Conservation (phyloP, 2,113 vertebrate genomes). For the Pangasianodon hypophthalmus region DNA sequence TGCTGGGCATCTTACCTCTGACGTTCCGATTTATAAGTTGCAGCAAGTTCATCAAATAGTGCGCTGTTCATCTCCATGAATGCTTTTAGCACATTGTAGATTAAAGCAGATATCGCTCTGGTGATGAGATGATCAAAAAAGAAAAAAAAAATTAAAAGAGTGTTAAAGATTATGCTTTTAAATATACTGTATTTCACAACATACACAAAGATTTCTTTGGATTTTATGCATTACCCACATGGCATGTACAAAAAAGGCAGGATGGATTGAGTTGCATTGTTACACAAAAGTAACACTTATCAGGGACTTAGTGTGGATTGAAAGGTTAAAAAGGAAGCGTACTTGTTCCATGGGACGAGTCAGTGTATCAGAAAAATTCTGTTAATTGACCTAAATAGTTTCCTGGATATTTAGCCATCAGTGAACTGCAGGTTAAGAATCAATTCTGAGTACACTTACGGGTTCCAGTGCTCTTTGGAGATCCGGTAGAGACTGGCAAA, state of each 20-base stretch:
- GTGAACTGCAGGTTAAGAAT: not conserved
- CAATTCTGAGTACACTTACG: conserved; percentile 78
- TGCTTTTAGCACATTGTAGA: conserved; percentile 98
- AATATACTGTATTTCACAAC: not conserved
- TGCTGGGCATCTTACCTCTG: conserved; percentile 83
- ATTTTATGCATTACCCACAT: not conserved
- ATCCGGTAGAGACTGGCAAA: conserved; percentile 99
- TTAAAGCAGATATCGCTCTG: conserved; percentile 97
- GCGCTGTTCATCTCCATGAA: conserved; percentile 99
- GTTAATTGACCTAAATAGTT: not conserved
- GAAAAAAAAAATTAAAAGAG: not conserved
- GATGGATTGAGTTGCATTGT: not conserved
- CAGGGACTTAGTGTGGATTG: not conserved
- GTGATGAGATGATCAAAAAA: not conserved
- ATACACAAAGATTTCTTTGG: not conserved
- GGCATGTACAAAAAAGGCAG: not conserved
- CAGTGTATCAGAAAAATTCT: not conserved
- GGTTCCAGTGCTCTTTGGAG: conserved; percentile 99
- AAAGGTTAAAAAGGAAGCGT: not conserved
- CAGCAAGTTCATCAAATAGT: conserved; percentile 98
- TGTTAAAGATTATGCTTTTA: not conserved
- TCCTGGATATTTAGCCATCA: not conserved
- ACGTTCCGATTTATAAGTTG: conserved; percentile 99
- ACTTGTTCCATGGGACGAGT: not conserved
- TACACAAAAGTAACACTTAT: not conserved